Base-by-base conservation (phyloP, 2,888 invertebrate genomes). In the Hypomecis atomaria region DNA sequence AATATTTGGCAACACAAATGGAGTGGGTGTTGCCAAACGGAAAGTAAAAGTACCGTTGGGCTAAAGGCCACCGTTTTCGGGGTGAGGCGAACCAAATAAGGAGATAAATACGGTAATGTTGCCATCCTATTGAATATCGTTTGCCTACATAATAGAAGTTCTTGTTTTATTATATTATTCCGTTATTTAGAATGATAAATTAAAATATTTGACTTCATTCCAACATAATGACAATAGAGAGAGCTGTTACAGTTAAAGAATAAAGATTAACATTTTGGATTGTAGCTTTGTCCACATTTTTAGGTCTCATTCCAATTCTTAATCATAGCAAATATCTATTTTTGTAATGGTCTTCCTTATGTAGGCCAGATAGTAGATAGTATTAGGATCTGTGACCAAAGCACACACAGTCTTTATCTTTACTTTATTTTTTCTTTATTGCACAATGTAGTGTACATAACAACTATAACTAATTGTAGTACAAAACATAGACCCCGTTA, bases 41-140 rank as follows among this genome's bases (percentile, higher is more conserved):
- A 61, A 52, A 65, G 68, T 69, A 69, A 69, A 65, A 65, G 58
- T 67, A 59, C 65, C 62, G 49, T 57, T 50, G 57, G 56, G 13
- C 53, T 53, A 58, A 69, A 69, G 64, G 64, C 55, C 59, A 50
- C 5, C 9, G 59, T n/a, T 56, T 37, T 50, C 56, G 56, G 45
- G 42, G 53, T 58, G 62, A 56, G 34, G 42, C 47, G 43, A 42
- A 43, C 50, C 64, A 43, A 13, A 66, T 49, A 45, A 43, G 55
- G 55, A 33, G 3, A 52, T 57, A 65, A 47, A 56, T 47, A 56
- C 40, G 33, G 40, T 47, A 38, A 56, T 55, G 9, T 7, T 37
- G 11, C 33, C 36, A 33, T 13, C 37, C 7, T 50, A 65, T 65
- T 57, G 60, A 57, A 57, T 60, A 57, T 57, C 55, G 45, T 57